A percentile compares a stretch with the other conserved stretches of the same genome.
These are phyloP conservation scores for Zenarchopterus dispar DNA, from an alignment of 2,797 vertebrate species.

Conservation along the genomic window DNA sequence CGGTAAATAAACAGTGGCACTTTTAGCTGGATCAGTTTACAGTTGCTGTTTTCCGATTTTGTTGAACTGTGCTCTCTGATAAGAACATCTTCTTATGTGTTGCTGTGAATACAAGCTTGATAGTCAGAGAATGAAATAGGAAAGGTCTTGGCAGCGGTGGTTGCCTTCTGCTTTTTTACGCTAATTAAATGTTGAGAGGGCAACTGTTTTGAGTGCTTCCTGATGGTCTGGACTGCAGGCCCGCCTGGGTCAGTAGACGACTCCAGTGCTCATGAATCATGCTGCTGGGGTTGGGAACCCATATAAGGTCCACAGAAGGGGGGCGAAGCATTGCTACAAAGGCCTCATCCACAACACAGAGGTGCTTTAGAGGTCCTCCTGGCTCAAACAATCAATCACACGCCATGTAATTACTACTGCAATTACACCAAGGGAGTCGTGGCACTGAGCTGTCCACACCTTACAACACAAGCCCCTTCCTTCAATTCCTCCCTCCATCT, in stretches of 20 bases:
- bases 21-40: constrained; percentile 56
- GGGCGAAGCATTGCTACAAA: constrained; percentile 46
- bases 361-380: constrained; percentile 60
- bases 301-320: constrained; percentile 55
- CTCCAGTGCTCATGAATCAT: constrained; percentile 78
- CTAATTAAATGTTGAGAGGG: constrained; percentile 78
- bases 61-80: constrained; percentile 47
- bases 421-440: constrained; percentile 66
- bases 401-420: constrained; percentile 53
- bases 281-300: constrained; percentile 63
- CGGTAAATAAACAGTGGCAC: constrained; percentile 20
- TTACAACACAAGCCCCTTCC: constrained; percentile 39
- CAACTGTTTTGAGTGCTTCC: constrained; percentile 77
- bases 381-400: constrained; percentile 77
- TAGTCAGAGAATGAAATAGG: constrained; percentile 36
- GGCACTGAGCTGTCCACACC: constrained; percentile 50
- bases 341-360: constrained; percentile 51
- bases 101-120: constrained; percentile 38
- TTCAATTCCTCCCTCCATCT: constrained; percentile 25
- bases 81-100: constrained; percentile 50
- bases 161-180: constrained; percentile 51
- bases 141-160: constrained; percentile 16
- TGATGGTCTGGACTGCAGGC: constrained; percentile 74
- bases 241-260: constrained; percentile 64
- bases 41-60: constrained; percentile 22